These are phyloP conservation scores for Drosophila diplacantha DNA, from an alignment of 2,888 invertebrate species.

Conservation along the genomic window DNA sequence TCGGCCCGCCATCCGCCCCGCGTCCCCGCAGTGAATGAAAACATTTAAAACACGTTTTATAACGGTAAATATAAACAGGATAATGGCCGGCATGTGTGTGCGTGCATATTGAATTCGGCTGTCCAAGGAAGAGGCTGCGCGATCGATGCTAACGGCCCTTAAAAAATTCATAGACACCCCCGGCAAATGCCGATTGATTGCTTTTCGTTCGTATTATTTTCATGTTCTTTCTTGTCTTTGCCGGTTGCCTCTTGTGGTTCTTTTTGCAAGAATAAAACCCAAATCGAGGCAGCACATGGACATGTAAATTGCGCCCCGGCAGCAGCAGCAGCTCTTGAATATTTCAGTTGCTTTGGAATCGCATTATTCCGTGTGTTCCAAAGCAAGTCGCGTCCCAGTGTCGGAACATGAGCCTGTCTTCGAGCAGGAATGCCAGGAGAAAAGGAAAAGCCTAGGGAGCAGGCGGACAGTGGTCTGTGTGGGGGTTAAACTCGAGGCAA, in stretches of 20 bases:
- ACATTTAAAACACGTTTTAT: slow-evolving; percentile 58
- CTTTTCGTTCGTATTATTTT: slow-evolving; percentile 31
- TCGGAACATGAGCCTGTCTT: neutral
- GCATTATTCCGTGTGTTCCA: slow-evolving; percentile 37
- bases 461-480: neutral
- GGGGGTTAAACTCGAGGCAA: no score
- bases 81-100: slow-evolving; percentile 6
- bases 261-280: slow-evolving; percentile 12
- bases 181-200: slow-evolving; percentile 51
- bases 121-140: slow-evolving; percentile 10
- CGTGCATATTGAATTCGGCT: slow-evolving; percentile 50
- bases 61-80: slow-evolving; percentile 28
- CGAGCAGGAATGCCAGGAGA: neutral
- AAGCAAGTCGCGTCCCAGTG: slow-evolving; percentile 5
- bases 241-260: neutral
- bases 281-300: slow-evolving; percentile 28
- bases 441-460: neutral
- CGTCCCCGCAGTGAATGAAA: slow-evolving; percentile 55
- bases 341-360: slow-evolving; percentile 50
- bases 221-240: neutral
- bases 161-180: slow-evolving; percentile 54
- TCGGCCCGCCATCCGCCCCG: neutral
- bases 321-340: slow-evolving; percentile 33
- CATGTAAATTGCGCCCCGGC: slow-evolving; percentile 27
- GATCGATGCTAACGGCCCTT: slow-evolving; percentile 54